These are phyloP conservation scores for Microctonus brassicae DNA, from an alignment of 2,888 invertebrate species.

Conservation along the genomic window DNA sequence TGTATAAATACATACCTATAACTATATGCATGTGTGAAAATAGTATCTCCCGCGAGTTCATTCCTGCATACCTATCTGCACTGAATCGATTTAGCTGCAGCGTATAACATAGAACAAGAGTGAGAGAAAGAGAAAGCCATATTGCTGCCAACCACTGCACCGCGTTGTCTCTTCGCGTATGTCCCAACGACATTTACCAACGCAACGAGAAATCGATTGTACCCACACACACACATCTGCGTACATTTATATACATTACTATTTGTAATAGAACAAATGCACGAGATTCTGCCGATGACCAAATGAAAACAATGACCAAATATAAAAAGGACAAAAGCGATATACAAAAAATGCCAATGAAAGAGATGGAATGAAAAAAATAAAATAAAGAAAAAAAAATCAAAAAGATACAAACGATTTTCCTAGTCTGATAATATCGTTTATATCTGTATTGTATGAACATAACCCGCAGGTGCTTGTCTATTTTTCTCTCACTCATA, in stretches of 20 bases:
- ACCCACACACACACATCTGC: background rate
- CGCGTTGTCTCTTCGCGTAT: slow-evolving; percentile 26
- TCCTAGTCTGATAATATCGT: background rate
- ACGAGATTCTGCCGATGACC: slow-evolving; percentile 42
- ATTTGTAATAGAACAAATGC: slow-evolving; percentile 56
- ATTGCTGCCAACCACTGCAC: slow-evolving; percentile 41
- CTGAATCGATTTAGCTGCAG: slow-evolving; percentile 59
- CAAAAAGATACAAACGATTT: slow-evolving; percentile 28
- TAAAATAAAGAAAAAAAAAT: slow-evolving; percentile 31
- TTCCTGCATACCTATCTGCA: slow-evolving; percentile 51
- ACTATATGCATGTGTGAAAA: slow-evolving; percentile 10
- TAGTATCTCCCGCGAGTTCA: slow-evolving; percentile 43
- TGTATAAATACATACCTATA: background rate
- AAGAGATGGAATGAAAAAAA: slow-evolving; percentile 31
- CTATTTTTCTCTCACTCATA: background rate
- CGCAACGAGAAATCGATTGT: slow-evolving; percentile 62
- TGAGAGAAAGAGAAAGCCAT: background rate
- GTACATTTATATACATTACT: slow-evolving; percentile 11
- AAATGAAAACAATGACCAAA: slow-evolving; percentile 32
- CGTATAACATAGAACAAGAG: slow-evolving; percentile 24
- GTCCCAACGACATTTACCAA: slow-evolving; percentile 36
- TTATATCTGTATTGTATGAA: background rate
- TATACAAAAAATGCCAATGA: slow-evolving; percentile 9
- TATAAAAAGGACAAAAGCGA: slow-evolving; percentile 6
- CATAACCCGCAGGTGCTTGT: slow-evolving; percentile 26